phyloP scores from a whole-genome alignment of 2,113 vertebrate species.

The Chaetorhynchus papuensis region DNA sequence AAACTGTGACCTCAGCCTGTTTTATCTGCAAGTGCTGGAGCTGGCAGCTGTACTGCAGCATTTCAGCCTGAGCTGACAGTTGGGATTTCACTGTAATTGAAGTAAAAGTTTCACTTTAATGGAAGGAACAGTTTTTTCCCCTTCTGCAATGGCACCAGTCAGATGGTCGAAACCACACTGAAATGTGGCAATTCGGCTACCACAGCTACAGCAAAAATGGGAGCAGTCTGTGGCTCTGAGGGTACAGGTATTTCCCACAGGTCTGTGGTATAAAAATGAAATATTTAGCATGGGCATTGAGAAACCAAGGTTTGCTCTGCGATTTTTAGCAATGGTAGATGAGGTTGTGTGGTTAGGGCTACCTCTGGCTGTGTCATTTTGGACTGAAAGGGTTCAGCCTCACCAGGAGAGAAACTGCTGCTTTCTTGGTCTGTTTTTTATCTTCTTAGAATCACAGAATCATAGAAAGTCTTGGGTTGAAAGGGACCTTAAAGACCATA shows the following conservation, averaged over 20 bases:
- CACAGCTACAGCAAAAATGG: neutral
- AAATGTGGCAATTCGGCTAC: neutral
- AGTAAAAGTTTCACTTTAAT: neutral
- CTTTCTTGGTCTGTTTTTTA: neutral
- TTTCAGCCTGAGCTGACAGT: neutral
- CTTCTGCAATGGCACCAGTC: neutral
- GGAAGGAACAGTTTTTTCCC: neutral
- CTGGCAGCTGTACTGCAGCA: neutral
- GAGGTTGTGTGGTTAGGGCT: neutral
- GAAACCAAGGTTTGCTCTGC: neutral
- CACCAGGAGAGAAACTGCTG: neutral
- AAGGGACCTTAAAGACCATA: neutral
- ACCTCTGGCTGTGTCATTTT: neutral
- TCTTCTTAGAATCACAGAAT: neutral
- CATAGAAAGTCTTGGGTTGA: neutral
- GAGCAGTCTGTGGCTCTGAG: neutral
- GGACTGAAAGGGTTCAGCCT: neutral
- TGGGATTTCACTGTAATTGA: neutral
- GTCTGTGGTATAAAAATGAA: neutral
- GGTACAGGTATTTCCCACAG: neutral
- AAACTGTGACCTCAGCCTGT: neutral
- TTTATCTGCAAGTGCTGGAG: conserved; percentile 12
- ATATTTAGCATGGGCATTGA: neutral
- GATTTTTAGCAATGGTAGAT: neutral
- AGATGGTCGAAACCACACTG: neutral